Evolutionary conservation across 2,113 vertebrate species (phyloP).

Genomic region (Crotophaga sulcirostris): DNA sequence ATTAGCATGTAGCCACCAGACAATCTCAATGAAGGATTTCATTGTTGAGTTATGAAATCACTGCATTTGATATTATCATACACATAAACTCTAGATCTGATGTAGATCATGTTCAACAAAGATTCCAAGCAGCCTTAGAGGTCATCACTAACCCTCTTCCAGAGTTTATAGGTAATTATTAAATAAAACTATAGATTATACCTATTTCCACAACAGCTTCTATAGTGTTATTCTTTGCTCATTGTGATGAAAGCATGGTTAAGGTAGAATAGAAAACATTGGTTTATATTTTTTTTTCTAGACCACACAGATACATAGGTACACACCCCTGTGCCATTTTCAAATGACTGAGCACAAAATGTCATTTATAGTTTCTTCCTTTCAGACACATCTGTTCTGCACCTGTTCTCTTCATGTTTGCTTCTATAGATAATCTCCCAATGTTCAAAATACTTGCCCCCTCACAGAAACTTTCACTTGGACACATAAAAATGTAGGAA

Average conservation of each 20-base stretch:
- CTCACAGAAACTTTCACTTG: background rate
- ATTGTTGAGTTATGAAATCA: slow-evolving; percentile 3
- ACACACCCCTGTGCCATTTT: background rate
- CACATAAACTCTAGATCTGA: background rate
- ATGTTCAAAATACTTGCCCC: background rate
- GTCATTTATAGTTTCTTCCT: background rate
- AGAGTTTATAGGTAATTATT: background rate
- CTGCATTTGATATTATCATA: background rate
- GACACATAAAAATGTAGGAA: background rate
- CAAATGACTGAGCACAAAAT: background rate
- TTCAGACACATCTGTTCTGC: background rate
- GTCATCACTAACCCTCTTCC: background rate
- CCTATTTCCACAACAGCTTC: background rate
- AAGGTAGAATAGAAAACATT: background rate
- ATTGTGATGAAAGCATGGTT: background rate
- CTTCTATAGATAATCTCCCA: background rate
- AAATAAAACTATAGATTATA: background rate
- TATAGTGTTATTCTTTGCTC: background rate
- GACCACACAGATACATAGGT: background rate
- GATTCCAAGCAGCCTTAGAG: background rate
- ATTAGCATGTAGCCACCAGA: background rate
- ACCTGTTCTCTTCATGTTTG: background rate
- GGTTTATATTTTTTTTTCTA: background rate
- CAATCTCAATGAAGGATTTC: background rate
- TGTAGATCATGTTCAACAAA: background rate